Conservation (phyloP, 2,888 invertebrate species). For the Mesoligia furuncula region DNA sequence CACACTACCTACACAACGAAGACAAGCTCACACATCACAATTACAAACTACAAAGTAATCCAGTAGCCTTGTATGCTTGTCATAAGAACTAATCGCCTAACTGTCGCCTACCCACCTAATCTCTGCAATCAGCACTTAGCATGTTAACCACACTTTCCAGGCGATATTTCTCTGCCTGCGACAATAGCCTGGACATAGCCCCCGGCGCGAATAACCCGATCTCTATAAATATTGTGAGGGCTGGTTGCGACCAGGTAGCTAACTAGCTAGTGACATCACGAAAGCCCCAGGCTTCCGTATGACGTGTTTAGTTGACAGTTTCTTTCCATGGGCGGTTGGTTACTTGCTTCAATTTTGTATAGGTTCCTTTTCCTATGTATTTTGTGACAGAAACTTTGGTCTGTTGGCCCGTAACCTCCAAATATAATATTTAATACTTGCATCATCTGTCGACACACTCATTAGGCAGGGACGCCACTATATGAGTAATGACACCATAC, state of each 20-base stretch:
- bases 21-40: neutral
- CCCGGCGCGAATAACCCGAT: slow-evolving; percentile 51
- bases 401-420: neutral
- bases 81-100: slow-evolving; percentile 38
- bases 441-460: neutral
- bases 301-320: slow-evolving; percentile 58
- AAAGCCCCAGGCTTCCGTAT: slow-evolving; percentile 34
- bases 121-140: slow-evolving; percentile 51
- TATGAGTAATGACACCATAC: too few relatives aligned
- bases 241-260: slow-evolving; percentile 65
- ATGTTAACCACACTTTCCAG: slow-evolving; percentile 31
- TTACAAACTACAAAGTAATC: slow-evolving; percentile 2
- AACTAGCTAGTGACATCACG: slow-evolving; percentile 55
- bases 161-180: slow-evolving; percentile 48
- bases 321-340: slow-evolving; percentile 32
- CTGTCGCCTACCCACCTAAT: slow-evolving; percentile 28
- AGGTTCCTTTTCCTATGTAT: neutral
- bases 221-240: slow-evolving; percentile 67
- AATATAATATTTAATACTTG: neutral
- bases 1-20: neutral
- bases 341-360: neutral
- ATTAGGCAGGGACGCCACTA: neutral
- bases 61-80: slow-evolving; percentile 17
- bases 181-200: slow-evolving; percentile 51
- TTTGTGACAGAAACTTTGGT: neutral